phyloP scores from a whole-genome alignment of 2,113 vertebrate species.

The Podocnemis expansa region DNA sequence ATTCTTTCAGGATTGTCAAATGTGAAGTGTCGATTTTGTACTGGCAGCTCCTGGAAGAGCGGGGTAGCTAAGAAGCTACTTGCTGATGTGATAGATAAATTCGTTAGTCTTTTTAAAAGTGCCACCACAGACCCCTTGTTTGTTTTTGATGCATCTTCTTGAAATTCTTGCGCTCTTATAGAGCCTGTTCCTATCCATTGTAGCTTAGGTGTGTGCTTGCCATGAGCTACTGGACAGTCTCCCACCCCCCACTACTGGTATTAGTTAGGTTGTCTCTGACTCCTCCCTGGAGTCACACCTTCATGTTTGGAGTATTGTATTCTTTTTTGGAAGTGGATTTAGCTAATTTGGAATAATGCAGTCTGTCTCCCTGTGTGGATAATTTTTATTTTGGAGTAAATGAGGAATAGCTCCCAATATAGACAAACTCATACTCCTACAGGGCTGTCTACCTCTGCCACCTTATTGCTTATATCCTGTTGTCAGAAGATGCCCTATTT shows the following conservation, averaged over 20 bases:
- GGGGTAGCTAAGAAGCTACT: background rate
- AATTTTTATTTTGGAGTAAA: background rate
- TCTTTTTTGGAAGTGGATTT: background rate
- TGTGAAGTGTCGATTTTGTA: background rate
- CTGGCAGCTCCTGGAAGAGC: background rate
- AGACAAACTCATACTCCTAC: background rate
- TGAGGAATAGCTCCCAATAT: background rate
- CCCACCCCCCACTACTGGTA: too few relatives aligned
- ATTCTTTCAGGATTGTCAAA: rapidly evolving
- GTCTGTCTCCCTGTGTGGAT: background rate
- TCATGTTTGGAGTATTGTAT: background rate
- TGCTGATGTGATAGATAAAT: too few relatives aligned
- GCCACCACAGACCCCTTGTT: too few relatives aligned
- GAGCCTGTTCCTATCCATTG: too few relatives aligned
- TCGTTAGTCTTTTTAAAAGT: too few relatives aligned
- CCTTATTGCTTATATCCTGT: rapidly evolving
- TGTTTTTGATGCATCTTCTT: background rate
- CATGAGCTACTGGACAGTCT: too few relatives aligned
- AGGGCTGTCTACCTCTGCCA: background rate
- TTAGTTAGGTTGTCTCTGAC: too few relatives aligned
- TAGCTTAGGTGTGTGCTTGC: too few relatives aligned
- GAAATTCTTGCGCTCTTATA: background rate
- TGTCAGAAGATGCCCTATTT: background rate
- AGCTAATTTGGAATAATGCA: background rate
- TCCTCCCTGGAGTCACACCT: too few relatives aligned